phyloP scores from a whole-genome alignment of 2,113 vertebrate species.

The Notothenia coriiceps region DNA sequence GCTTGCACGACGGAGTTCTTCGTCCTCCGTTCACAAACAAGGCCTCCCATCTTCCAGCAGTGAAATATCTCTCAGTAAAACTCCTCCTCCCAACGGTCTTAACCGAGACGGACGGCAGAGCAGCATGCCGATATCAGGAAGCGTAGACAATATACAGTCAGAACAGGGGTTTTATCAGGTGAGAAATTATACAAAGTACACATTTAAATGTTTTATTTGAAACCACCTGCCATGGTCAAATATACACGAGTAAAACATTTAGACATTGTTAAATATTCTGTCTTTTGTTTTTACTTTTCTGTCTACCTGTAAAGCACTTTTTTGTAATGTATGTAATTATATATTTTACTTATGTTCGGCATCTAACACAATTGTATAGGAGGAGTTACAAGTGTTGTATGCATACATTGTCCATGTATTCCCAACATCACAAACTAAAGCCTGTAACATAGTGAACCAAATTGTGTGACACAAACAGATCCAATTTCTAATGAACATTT shows the following conservation, averaged over 20 bases:
- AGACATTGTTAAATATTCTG: neutral
- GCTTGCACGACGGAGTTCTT: constrained; percentile 88
- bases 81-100: constrained; percentile 81
- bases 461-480: no score
- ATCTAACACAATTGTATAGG: no score
- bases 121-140: constrained; percentile 88
- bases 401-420: no score
- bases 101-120: constrained; percentile 83
- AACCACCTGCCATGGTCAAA: no score
- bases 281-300: neutral
- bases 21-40: constrained; percentile 80
- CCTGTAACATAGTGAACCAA: no score
- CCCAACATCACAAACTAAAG: no score
- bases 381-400: no score
- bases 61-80: constrained; percentile 89
- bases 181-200: neutral
- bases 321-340: no score
- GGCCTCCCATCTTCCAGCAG: constrained; percentile 89
- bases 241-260: neutral
- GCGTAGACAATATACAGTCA: constrained; percentile 83
- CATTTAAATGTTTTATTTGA: neutral
- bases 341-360: no score
- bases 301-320: neutral
- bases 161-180: constrained; percentile 92
- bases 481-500: no score